These are phyloP conservation scores for Nebria salina DNA, from an alignment of 2,888 invertebrate species.

Conservation along the genomic window DNA sequence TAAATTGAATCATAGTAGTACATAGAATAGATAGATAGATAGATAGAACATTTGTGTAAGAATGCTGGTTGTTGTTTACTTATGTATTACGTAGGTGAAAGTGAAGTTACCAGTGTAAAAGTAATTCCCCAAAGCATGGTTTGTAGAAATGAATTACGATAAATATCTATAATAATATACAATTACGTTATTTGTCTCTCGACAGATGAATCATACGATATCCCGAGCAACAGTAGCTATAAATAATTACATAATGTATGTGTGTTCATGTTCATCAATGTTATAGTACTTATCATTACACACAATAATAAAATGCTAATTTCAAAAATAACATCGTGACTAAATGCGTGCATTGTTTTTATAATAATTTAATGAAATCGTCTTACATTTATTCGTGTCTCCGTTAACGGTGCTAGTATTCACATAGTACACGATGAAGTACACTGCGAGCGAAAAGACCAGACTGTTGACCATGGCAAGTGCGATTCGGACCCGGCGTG, in stretches of 20 bases:
- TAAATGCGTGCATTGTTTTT: neutral
- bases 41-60: neutral
- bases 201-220: neutral
- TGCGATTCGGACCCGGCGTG: neutral
- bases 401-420: slow-evolving; percentile 3
- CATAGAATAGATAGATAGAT: neutral
- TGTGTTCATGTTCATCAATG: too few species aligned
- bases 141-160: too few species aligned
- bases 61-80: neutral
- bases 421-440: slow-evolving; percentile 10
- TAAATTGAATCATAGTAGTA: neutral
- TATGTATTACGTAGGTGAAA: neutral
- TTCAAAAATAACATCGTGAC: neutral
- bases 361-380: too few species aligned
- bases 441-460: neutral
- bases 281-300: too few species aligned
- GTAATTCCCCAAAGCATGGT: neutral
- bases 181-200: neutral
- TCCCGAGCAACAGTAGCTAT: neutral
- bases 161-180: too few species aligned
- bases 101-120: neutral
- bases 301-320: neutral
- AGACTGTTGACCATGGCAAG: slow-evolving; percentile 31
- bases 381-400: slow-evolving; percentile 40
- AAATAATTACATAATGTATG: neutral